These are phyloP conservation scores for Zoanthus gigantus DNA, from an alignment of 92 coral and sea anemone species.

Conservation along the genomic window DNA sequence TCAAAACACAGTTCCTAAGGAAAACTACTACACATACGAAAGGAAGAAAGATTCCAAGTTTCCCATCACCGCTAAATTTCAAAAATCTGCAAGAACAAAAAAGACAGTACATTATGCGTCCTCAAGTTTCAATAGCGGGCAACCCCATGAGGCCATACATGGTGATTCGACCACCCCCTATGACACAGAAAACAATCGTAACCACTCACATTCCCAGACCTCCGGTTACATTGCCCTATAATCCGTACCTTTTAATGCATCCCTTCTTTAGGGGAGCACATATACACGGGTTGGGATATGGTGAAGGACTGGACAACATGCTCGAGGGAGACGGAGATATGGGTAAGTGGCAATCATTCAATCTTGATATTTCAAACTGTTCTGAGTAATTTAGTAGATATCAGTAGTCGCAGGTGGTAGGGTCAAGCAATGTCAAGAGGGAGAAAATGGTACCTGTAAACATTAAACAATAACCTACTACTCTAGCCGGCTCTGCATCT, in stretches of 20 bases:
- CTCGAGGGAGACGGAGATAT: constrained; percentile 35
- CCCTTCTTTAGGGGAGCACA: constrained; percentile 35
- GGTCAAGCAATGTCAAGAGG: constrained; percentile 24
- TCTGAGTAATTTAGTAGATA: not conserved
- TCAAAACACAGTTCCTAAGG: constrained; percentile 37
- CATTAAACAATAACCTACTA: not conserved
- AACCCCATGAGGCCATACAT: constrained; percentile 75
- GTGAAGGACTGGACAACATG: constrained; percentile 50
- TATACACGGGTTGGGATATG: constrained; percentile 48
- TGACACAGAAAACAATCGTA: constrained; percentile 97
- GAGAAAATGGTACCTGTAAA: not conserved
- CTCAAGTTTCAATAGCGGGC: constrained; percentile 61
- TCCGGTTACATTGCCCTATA: constrained; percentile 89
- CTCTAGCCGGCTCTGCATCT: not conserved
- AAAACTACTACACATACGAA: constrained; percentile 58
- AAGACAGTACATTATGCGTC: constrained; percentile 89
- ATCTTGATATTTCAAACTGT: not conserved
- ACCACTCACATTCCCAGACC: constrained; percentile 98
- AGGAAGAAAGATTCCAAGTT: not conserved
- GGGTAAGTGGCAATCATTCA: constrained; percentile 50
- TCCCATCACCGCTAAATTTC: constrained; percentile 60
- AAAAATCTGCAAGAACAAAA: constrained; percentile 76
- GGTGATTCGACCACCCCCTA: constrained; percentile 94
- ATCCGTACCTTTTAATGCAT: constrained; percentile 65
- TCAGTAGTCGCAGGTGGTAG: not conserved